Evolutionary conservation across 2,113 vertebrate genomes (phyloP).

Genomic region (Corydoras maculifer): DNA sequence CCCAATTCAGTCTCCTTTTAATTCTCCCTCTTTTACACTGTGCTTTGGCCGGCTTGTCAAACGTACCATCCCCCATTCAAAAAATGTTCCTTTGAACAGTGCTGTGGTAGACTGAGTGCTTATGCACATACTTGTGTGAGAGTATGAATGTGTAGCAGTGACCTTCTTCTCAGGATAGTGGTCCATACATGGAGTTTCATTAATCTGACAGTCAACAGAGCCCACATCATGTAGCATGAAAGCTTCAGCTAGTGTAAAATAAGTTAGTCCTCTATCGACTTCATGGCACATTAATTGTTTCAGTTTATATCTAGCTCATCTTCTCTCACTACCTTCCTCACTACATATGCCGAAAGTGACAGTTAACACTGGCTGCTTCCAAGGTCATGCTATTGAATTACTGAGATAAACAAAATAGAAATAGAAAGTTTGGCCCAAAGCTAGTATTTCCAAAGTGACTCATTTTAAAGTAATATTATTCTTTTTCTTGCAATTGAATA

Average conservation of each 20-base stretch:
- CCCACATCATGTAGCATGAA: slow-evolving; percentile 26
- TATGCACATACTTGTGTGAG: slow-evolving; percentile 22
- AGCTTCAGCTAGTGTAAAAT: not conserved
- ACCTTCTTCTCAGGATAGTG: slow-evolving; percentile 48
- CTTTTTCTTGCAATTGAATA: too few relatives aligned
- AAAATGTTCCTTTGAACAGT: slow-evolving; percentile 15
- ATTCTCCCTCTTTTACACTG: not conserved
- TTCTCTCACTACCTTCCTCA: slow-evolving; percentile 3
- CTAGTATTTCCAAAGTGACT: slow-evolving; percentile 45
- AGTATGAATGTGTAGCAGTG: slow-evolving; percentile 31
- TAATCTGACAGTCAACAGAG: slow-evolving; percentile 60
- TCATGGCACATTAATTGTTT: not conserved
- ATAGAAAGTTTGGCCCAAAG: slow-evolving; percentile 47
- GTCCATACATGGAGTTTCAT: slow-evolving; percentile 54
- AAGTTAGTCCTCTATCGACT: not conserved
- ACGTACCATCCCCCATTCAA: slow-evolving; percentile 27
- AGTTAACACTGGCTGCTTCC: slow-evolving; percentile 47
- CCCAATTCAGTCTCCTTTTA: slow-evolving; percentile 8
- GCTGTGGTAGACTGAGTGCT: slow-evolving; percentile 17
- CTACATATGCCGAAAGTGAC: slow-evolving; percentile 44
- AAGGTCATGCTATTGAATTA: slow-evolving; percentile 42
- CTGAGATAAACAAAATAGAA: slow-evolving; percentile 57
- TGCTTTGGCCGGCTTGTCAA: slow-evolving; percentile 1
- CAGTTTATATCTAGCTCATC: not conserved
- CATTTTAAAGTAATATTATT: too few relatives aligned